Evolutionary conservation across 1,140 invertebrate genomes (phyloP).

Genomic region (Caenorhabditis brenneri): DNA sequence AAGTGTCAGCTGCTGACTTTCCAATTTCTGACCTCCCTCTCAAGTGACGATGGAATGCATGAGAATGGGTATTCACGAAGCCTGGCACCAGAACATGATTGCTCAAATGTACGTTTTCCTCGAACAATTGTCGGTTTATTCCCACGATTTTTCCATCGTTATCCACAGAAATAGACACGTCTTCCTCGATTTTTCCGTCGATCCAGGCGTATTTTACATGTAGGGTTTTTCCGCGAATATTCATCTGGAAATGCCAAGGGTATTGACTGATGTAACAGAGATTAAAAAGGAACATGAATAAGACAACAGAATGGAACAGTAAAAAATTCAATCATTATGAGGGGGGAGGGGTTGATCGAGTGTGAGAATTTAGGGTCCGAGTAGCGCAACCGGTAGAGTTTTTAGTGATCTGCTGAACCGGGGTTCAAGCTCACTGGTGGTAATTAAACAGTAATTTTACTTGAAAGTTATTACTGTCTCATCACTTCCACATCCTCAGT

Average conservation of each 20-base stretch:
- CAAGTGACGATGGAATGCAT: conserved; percentile 67
- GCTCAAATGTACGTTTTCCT: background rate
- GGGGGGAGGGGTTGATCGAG: too few relatives aligned
- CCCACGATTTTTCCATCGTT: conserved; percentile 26
- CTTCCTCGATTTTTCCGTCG: conserved; percentile 38
- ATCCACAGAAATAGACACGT: conserved; percentile 33
- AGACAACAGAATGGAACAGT: too few relatives aligned
- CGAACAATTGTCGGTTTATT: background rate
- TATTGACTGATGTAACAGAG: too few relatives aligned
- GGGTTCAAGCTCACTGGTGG: too few relatives aligned
- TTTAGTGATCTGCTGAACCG: too few relatives aligned
- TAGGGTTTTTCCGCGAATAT: background rate
- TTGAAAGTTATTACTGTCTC: too few relatives aligned
- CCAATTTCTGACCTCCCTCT: conserved; percentile 66
- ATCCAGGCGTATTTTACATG: conserved; percentile 32
- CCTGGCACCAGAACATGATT: conserved; percentile 61
- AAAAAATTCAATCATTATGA: too few relatives aligned
- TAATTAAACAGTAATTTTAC: too few relatives aligned
- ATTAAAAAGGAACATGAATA: too few relatives aligned
- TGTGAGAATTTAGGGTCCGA: too few relatives aligned
- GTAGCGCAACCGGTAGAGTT: too few relatives aligned
- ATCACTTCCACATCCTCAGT: too few relatives aligned
- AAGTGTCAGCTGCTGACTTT: conserved; percentile 58
- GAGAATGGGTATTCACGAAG: conserved; percentile 69
- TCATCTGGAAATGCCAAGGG: background rate